Conservation (phyloP, 1,140 invertebrate species). For the Pseudomyrmex dendroicus region DNA sequence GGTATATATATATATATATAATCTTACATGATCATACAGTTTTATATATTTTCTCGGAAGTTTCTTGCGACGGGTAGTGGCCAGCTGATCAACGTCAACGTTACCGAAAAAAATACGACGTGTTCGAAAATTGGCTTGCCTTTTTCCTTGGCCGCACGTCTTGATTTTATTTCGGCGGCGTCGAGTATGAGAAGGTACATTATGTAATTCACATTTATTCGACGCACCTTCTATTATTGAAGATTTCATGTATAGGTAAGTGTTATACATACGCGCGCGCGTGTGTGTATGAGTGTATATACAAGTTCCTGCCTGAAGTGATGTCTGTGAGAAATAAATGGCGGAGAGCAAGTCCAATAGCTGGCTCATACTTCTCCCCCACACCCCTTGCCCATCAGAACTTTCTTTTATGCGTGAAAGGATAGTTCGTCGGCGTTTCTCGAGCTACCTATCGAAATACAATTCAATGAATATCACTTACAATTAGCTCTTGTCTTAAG, state of each 20-base stretch:
- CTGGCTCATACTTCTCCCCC: slow-evolving; percentile 13
- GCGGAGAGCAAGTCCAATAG: slow-evolving; percentile 19
- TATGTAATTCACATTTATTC: slow-evolving; percentile 45
- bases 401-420: slow-evolving; percentile 38
- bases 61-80: too few species aligned
- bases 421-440: slow-evolving; percentile 43
- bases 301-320: slow-evolving; percentile 6
- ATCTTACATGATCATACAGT: too few species aligned
- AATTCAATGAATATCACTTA: slow-evolving; percentile 41
- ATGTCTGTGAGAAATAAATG: slow-evolving; percentile 45
- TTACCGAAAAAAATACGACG: too few species aligned
- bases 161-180: too few species aligned
- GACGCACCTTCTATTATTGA: slow-evolving; percentile 8
- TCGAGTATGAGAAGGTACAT: not conserved
- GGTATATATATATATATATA: too few species aligned
- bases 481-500: slow-evolving; percentile 33
- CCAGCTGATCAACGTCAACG: too few species aligned
- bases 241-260: slow-evolving; percentile 9
- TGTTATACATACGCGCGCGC: slow-evolving; percentile 11
- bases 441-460: slow-evolving; percentile 27
- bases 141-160: too few species aligned
- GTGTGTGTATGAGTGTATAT: too few species aligned
- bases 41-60: too few species aligned
- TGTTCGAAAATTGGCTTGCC: too few species aligned
- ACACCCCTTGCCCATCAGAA: slow-evolving; percentile 3